Evolutionary conservation across 1,140 invertebrate genomes (phyloP).

Genomic region (Drosophila novamexicana): DNA sequence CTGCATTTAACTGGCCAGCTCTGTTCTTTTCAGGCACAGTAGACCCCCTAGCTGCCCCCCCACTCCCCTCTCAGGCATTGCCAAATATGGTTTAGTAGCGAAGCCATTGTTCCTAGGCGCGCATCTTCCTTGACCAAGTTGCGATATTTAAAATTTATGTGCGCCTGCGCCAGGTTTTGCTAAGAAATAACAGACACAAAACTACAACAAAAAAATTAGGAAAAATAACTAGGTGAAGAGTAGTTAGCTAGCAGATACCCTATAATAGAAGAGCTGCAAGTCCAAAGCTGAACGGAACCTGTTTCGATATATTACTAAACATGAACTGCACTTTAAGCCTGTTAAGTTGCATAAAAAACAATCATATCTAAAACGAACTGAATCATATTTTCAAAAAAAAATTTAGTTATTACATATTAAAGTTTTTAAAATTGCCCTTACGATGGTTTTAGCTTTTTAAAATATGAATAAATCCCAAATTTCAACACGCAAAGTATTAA

Average conservation of each 20-base stretch:
- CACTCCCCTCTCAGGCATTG: conserved; percentile 8
- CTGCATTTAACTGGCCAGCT: conserved; percentile 53
- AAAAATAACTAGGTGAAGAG: not conserved
- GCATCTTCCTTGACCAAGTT: conserved; percentile 38
- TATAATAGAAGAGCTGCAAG: not conserved
- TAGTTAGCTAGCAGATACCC: not conserved
- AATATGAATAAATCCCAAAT: too few relatives aligned
- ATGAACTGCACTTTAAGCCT: too few relatives aligned
- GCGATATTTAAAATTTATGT: conserved; percentile 78
- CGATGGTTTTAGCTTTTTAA: too few relatives aligned
- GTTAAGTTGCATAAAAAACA: too few relatives aligned
- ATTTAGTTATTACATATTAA: too few relatives aligned
- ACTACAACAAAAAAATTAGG: conserved; percentile 5
- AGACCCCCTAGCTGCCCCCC: conserved; percentile 17
- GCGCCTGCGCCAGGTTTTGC: conserved; percentile 44
- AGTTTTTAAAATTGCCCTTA: too few relatives aligned
- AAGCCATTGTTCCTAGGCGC: conserved; percentile 38
- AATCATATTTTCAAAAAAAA: too few relatives aligned
- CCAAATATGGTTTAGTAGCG: conserved; percentile 43
- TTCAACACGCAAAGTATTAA: too few relatives aligned
- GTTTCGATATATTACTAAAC: too few relatives aligned
- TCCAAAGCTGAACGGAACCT: too few relatives aligned
- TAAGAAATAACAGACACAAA: conserved; percentile 20
- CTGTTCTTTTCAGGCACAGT: not conserved
- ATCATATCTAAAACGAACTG: too few relatives aligned